Conservation (phyloP, 2,797 vertebrate species). For the Gallinago nigripennis region DNA sequence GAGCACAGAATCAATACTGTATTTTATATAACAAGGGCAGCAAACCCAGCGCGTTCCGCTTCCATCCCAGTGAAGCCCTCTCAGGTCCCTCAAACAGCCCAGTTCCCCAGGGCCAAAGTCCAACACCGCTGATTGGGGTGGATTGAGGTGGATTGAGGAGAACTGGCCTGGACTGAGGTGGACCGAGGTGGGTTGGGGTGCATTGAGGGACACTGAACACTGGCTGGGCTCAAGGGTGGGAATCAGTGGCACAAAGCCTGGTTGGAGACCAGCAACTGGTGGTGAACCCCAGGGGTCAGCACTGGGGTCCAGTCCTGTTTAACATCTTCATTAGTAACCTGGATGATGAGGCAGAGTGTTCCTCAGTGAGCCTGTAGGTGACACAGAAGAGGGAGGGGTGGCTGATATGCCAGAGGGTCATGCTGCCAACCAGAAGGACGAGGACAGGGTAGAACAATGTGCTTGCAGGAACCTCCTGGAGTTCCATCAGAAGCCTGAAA, state of each 20-base stretch:
- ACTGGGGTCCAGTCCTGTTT: not conserved
- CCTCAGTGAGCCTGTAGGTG: not conserved
- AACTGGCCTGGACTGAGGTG: not conserved
- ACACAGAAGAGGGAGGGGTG: not conserved
- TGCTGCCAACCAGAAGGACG: not conserved
- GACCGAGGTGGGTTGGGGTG: not conserved
- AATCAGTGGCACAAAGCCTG: not conserved
- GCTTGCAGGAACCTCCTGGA: not conserved
- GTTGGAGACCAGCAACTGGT: not conserved
- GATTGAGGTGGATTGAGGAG: not conserved
- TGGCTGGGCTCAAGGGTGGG: not conserved
- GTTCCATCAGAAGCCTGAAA: not conserved
- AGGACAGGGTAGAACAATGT: not conserved
- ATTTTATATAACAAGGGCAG: slow-evolving; percentile 56
- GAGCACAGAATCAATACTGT: slow-evolving; percentile 53
- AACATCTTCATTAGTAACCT: not conserved
- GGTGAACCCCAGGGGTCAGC: not conserved
- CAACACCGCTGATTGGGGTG: not conserved
- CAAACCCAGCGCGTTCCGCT: slow-evolving; percentile 28
- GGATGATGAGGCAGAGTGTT: not conserved
- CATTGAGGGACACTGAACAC: not conserved
- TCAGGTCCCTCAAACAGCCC: slow-evolving; percentile 11
- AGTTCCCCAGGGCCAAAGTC: not conserved
- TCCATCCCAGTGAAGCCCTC: not conserved
- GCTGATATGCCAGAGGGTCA: not conserved